phyloP scores from a whole-genome alignment of 2,797 vertebrate species.

The Eurystomus glaucurus region DNA sequence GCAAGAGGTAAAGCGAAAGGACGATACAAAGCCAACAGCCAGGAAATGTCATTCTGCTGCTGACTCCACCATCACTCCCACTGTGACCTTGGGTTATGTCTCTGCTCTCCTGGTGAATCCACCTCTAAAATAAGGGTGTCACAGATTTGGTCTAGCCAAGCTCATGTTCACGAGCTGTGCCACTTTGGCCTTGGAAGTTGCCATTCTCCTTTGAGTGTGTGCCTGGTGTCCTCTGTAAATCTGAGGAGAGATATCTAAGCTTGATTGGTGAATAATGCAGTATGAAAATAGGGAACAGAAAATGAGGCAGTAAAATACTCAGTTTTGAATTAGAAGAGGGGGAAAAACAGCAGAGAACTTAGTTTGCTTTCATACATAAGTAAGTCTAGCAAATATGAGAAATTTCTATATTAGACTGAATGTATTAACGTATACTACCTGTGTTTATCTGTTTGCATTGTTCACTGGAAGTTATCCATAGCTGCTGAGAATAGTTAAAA shows the following conservation, averaged over 20 bases:
- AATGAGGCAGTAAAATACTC: neutral
- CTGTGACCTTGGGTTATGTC: neutral
- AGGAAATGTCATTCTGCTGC: neutral
- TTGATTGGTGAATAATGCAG: neutral
- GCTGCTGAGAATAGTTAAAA: neutral
- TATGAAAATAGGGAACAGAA: neutral
- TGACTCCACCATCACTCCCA: neutral
- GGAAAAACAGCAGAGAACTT: neutral
- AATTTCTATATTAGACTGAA: neutral
- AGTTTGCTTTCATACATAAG: neutral
- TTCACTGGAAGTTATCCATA: neutral
- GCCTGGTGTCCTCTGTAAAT: fast-evolving
- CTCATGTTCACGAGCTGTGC: neutral
- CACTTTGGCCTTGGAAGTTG: neutral
- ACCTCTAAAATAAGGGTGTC: neutral
- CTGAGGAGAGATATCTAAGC: neutral
- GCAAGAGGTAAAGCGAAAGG: fast-evolving
- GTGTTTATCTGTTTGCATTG: neutral
- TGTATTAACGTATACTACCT: neutral
- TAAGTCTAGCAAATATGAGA: neutral
- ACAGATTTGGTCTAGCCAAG: neutral
- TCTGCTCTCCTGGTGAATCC: neutral
- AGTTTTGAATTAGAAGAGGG: neutral
- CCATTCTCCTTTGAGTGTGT: fast-evolving
- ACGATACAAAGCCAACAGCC: fast-evolving